Base-by-base conservation (phyloP, 2,888 invertebrate genomes). In the Drosophila emarginata region DNA sequence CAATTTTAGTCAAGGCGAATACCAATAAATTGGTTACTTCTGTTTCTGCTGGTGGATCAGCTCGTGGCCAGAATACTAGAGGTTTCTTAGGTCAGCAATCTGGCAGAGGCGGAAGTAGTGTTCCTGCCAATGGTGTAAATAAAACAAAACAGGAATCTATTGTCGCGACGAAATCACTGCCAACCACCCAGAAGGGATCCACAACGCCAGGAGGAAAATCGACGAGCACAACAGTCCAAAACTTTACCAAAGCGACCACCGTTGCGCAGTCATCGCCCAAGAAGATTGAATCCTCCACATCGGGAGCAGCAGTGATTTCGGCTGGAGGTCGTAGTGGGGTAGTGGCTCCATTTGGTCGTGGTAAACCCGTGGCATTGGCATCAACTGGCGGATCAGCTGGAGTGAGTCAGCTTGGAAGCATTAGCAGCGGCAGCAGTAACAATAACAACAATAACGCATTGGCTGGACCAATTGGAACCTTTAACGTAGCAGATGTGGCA, bases 241-340 rank as follows among this genome's bases (percentile, higher is more conserved):
- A 92, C 75, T 92, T 92, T 77, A 92, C 72, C 12, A 82, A 85
- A 60, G 52, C 93, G 32, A 90, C 93, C 15, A 93, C 94, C 61
- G 92, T 93, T 83, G 92, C 93, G n/a, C 81, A 84, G 15, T 79
- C 74, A 0, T 86, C 90, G 2, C 89, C 90, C 2, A 90, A 90
- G 56, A 90, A 90, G 52, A 56, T 79, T 1, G 89, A 89, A 14
- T 32, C 71, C 4, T 18, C 18, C 1, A 45, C 15, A n/a, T 12
- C 51, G 6, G 18, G 32, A 7, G 11, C 18, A 9, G 51, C 54
- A 5, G 15, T 61, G 3, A 52, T 68, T 4, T 11, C 56, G 4
- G 51, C 51, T 1, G 66, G 72, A 80, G 89, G 77, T 76, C 87
- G 70, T 82, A 88, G 78, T 77, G 90, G 79, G 69, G 90, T 78